Percentiles rank a stretch among this genome's conserved stretches.
phyloP scores from a whole-genome alignment of 2,113 vertebrate genomes.

The Monopterus albus region DNA sequence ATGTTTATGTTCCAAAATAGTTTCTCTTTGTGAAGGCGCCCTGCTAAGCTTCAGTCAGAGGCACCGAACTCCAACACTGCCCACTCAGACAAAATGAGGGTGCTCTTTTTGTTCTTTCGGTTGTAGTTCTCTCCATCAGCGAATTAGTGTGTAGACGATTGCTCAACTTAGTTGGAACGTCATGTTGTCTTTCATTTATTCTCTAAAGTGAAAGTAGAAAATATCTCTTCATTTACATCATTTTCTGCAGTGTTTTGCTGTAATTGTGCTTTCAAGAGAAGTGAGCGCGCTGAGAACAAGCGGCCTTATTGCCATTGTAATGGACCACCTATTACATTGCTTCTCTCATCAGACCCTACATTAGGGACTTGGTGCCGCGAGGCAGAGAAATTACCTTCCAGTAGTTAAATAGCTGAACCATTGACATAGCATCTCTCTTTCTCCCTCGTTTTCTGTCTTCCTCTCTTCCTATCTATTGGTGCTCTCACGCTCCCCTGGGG shows the following conservation, averaged over 20 bases:
- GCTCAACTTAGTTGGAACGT: neutral
- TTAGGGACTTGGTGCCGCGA: slow-evolving; percentile 33
- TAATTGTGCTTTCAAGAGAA: slow-evolving; percentile 52
- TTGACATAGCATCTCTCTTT: slow-evolving; percentile 48
- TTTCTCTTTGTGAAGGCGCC: neutral
- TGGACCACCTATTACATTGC: slow-evolving; percentile 36
- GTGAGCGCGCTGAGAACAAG: slow-evolving; percentile 35
- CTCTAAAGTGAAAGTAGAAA: slow-evolving; percentile 21
- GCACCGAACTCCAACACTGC: neutral
- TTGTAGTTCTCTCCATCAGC: neutral
- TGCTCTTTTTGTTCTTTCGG: neutral
- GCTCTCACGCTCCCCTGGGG: slow-evolving; percentile 38
- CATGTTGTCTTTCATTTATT: slow-evolving; percentile 26
- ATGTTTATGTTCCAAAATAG: neutral
- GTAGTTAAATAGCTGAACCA: slow-evolving; percentile 69
- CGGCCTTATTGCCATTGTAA: slow-evolving; percentile 42
- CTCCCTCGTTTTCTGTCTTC: slow-evolving; percentile 30
- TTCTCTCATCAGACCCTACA: slow-evolving; percentile 45
- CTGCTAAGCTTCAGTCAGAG: neutral
- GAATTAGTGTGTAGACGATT: slow-evolving; percentile 2
- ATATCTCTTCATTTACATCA: slow-evolving; percentile 28
- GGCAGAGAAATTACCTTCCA: slow-evolving; percentile 62
- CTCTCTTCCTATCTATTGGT: slow-evolving; percentile 17
- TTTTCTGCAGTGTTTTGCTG: slow-evolving; percentile 28
- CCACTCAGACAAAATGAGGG: neutral